Conservation (phyloP, 2,113 vertebrate species). For the Gobiocypris rarus region DNA sequence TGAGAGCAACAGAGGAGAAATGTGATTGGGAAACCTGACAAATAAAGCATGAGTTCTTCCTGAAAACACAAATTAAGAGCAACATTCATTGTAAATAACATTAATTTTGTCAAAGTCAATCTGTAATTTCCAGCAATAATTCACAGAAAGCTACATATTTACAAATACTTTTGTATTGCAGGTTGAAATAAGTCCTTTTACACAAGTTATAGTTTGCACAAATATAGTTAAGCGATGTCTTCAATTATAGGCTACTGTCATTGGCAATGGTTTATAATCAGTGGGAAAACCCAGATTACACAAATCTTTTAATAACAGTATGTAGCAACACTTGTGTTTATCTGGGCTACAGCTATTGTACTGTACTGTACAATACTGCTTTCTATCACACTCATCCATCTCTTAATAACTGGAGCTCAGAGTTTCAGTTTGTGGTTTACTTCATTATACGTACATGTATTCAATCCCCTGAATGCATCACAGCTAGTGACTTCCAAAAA, state of each 20-base stretch:
- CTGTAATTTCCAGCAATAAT: no score
- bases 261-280: neutral
- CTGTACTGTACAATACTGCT: no score
- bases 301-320: neutral
- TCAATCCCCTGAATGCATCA: neutral
- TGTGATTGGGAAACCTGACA: neutral
- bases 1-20: neutral
- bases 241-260: neutral
- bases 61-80: neutral
- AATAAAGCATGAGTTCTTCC: neutral
- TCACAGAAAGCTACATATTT: neutral
- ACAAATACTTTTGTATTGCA: neutral
- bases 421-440: neutral
- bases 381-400: neutral
- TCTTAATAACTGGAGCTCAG: neutral
- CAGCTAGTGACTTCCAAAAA: conserved; percentile 13
- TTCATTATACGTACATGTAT: neutral
- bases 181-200: no score
- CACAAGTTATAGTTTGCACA: no score
- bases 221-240: neutral
- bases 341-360: neutral
- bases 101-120: neutral
- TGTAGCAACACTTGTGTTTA: neutral
- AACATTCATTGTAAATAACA: neutral
- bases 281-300: neutral